phyloP scores from a whole-genome alignment of 2,113 vertebrate genomes.

The Vidua macroura region DNA sequence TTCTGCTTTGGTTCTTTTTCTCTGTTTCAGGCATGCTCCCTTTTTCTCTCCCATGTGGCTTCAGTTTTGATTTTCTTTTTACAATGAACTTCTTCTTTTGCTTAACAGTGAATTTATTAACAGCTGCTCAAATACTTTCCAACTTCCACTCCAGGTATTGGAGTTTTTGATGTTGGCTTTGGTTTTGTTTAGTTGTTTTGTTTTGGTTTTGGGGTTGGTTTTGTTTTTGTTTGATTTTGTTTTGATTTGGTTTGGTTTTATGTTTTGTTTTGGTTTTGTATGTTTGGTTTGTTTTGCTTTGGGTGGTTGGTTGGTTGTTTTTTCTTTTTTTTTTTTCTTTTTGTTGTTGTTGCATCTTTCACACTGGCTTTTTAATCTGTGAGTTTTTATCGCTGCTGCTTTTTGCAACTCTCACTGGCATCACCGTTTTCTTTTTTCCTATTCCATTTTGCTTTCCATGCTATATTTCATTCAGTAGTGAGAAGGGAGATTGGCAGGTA shows the following conservation, averaged over 20 bases:
- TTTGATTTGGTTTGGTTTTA: too few relatives aligned
- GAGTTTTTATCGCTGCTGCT: neutral
- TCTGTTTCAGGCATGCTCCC: neutral
- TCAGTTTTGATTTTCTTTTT: slow-evolving; percentile 8
- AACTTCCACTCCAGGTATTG: neutral
- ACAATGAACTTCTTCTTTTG: neutral
- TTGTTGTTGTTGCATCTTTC: neutral
- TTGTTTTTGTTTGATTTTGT: neutral
- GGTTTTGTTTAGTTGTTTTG: neutral
- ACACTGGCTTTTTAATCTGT: neutral
- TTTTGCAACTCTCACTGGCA: neutral
- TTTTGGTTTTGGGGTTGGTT: neutral
- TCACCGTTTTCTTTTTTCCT: neutral
- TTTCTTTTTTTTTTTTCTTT: neutral
- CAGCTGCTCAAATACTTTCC: neutral
- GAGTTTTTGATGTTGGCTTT: neutral
- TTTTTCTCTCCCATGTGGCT: neutral
- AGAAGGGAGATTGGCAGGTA: neutral
- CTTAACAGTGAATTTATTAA: slow-evolving; percentile 44
- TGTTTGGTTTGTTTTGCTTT: neutral
- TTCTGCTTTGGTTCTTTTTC: neutral
- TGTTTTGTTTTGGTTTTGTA: too few relatives aligned
- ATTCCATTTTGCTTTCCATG: neutral
- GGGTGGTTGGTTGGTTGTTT: neutral
- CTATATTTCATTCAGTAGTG: neutral